Base-by-base conservation (phyloP, 1,140 invertebrate species). In the Drosophila kurseongensis region DNA sequence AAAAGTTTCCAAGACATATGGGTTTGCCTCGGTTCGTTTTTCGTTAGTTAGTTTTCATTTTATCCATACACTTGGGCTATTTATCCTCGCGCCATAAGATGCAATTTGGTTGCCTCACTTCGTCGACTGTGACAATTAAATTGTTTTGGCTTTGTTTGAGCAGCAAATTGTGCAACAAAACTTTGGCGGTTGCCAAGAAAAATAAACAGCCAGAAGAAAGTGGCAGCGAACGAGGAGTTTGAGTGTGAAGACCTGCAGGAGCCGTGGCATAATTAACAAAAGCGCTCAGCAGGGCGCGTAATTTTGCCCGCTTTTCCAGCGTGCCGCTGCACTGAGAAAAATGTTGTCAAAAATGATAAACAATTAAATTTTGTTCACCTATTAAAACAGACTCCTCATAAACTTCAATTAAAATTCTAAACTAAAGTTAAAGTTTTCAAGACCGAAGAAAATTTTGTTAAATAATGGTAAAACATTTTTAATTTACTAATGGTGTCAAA, bases 131-230 rank as follows among this genome's bases (percentile, higher is more conserved):
- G 84, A 88, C 83, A 88, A 88, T 88, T 88, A 88, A 88, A 88
- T 89, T 88, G 79, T 88, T 88, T 88, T 88, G 84, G 83, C 83
- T 88, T 89, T 88, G 84, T 88, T 88, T 79, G 67, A 89, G 84
- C 75, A 54, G 80, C 76, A 88, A 88, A 88, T 88, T 88, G 82
- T 88, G 84, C 83, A 88, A 89, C 82, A 86, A 86, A 86, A 86
- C 75, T 89, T 89, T 89, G 75, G 83, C 76, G 84, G 83, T 80
- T 80, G 71, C 63, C 62, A 77, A 80, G 61, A 68, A 84, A 85
- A 79, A 71, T 80, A 83, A 86, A 77, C 66, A 84, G 51, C 61
- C 45, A 44, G 52, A 56, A 41, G 50, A 57, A 54, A 57, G 51
- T 71, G 65, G 35, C 52, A 41, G 60, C 47, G 29, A 51, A 36